Conservation (phyloP, 2,888 invertebrate genomes). For the Papilio gigon region DNA sequence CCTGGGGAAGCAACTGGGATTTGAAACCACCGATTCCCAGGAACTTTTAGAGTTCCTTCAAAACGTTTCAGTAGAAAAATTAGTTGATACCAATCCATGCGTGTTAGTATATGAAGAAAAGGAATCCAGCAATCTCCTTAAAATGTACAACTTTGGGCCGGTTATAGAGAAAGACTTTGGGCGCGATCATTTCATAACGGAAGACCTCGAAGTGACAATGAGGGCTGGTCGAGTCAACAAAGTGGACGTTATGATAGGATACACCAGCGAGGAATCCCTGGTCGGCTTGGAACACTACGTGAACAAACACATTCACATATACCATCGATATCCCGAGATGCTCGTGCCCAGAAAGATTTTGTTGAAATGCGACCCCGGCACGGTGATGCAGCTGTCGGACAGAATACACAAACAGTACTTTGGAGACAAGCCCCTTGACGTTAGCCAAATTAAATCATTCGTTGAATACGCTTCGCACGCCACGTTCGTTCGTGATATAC, state of each 20-base stretch:
- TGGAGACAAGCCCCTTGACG: slow-evolving; percentile 48
- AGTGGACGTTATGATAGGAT: slow-evolving; percentile 86
- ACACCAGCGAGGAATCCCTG: slow-evolving; percentile 85
- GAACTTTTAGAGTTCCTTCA: slow-evolving; percentile 53
- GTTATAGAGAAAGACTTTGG: slow-evolving; percentile 64
- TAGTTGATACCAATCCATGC: slow-evolving; percentile 50
- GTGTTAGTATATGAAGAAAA: slow-evolving; percentile 54
- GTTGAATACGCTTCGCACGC: slow-evolving; percentile 49
- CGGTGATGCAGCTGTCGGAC: slow-evolving; percentile 53
- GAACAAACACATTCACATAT: slow-evolving; percentile 43
- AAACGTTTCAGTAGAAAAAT: slow-evolving; percentile 48
- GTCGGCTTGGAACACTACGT: slow-evolving; percentile 45
- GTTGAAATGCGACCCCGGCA: slow-evolving; percentile 46
- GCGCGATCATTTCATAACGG: slow-evolving; percentile 54
- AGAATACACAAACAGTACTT: slow-evolving; percentile 58
- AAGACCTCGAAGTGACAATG: slow-evolving; percentile 51
- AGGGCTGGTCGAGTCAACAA: slow-evolving; percentile 71
- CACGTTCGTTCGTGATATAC: slow-evolving; percentile 49
- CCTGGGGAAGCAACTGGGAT: slow-evolving; percentile 55
- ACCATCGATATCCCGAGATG: slow-evolving; percentile 54
- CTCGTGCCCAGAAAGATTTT: slow-evolving; percentile 57
- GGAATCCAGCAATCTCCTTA: slow-evolving; percentile 47
- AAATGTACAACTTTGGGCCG: slow-evolving; percentile 58
- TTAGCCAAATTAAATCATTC: slow-evolving; percentile 51
- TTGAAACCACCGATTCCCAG: slow-evolving; percentile 50